Base-by-base conservation (phyloP, 2,888 invertebrate species). In the Aproaerema taeniolella region DNA sequence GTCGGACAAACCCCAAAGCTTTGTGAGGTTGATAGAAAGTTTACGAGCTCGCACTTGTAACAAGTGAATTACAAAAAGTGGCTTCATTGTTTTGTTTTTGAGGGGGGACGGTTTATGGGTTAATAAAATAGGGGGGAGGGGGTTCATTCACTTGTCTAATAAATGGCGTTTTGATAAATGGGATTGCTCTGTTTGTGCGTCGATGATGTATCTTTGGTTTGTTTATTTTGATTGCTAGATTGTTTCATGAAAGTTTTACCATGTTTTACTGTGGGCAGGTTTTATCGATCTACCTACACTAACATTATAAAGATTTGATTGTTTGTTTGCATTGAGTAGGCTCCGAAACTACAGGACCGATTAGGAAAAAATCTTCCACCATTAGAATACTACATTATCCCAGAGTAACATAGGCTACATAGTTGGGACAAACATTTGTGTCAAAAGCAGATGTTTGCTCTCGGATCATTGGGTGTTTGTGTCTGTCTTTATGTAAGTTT, bases 31-130 rank as follows among this genome's bases (percentile, higher is more conserved):
- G 72, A 73, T 75, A 69, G 74, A 66, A 80, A 71, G 69, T 82
- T 83, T 83, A 82, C 78, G 81, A 70, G 67, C 62, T 74, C 69
- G 70, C 82, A 81, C 79, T 83, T 80, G 80, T 80, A 76, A 68
- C 58, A 43, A 49, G 73, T 73, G 79, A 70, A 79, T 79, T 81
- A 74, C 73, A 81, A 81, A 83, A 80, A 82, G 65, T 67, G 67
- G n/a, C 71, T 40, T 40, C 40, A 43, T 43, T 43, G 43, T 43
- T 43, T 43, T 38, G 40, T 40, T 40, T 30, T 28, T 31, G 33
- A 28, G 36, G 41, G 45, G 41, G 28, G 43, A 29, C 33, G 12
- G 29, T 50, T 50, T 50, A 50, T 46, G 46, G 36, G 48, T 41
- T 48, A 50, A 50, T 50, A 50, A 50, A 50, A 43, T 42, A 40